Conservation (phyloP, 2,888 invertebrate genomes). For the Baronia brevicornis region DNA sequence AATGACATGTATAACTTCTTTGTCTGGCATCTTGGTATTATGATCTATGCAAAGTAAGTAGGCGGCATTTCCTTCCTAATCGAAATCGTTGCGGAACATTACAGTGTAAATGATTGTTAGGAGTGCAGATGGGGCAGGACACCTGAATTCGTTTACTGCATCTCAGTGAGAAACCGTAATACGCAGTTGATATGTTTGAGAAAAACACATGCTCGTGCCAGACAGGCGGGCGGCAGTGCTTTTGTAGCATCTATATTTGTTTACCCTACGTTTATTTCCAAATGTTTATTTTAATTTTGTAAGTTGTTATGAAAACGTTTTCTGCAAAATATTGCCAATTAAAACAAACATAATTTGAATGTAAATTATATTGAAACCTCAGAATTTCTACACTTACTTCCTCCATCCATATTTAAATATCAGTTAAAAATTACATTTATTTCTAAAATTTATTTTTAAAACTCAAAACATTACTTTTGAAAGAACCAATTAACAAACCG, state of each 20-base stretch:
- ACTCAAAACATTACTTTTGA: too few species aligned
- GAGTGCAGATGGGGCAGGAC: conserved; percentile 63
- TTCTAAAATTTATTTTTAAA: too few species aligned
- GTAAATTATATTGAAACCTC: too few species aligned
- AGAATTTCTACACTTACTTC: too few species aligned
- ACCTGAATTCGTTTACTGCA: conserved; percentile 45
- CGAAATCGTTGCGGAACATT: conserved; percentile 66
- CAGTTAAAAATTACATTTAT: too few species aligned
- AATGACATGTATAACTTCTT: neutral
- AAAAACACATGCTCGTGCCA: conserved; percentile 29
- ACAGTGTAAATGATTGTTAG: conserved; percentile 71
- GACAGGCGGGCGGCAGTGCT: conserved; percentile 56
- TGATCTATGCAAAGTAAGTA: conserved; percentile 29
- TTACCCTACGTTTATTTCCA: conserved; percentile 7
- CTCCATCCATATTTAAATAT: too few species aligned
- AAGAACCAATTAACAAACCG: too few species aligned
- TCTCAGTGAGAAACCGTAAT: conserved; percentile 18
- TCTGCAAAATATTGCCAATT: too few species aligned
- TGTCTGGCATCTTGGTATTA: too few species aligned
- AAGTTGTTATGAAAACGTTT: too few species aligned
- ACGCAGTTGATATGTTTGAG: conserved; percentile 6
- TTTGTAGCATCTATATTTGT: too few species aligned
- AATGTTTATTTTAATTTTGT: conserved; percentile 1
- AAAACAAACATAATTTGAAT: too few species aligned
- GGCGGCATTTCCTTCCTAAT: conserved; percentile 65